Evolutionary conservation across 2,888 invertebrate species (phyloP).

Genomic region (Sialis lutaria): DNA sequence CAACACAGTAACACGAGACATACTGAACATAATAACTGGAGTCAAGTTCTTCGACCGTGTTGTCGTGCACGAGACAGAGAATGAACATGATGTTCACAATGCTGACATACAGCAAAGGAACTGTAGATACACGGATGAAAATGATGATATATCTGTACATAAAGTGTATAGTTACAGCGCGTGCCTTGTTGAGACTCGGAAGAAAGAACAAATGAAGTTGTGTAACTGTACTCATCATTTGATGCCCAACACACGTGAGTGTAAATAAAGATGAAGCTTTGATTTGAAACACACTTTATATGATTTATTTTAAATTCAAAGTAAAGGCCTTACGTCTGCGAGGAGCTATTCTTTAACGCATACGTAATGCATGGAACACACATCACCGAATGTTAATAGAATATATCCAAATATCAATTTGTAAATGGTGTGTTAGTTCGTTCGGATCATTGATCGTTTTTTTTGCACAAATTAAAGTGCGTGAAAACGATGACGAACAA

Average conservation of each 20-base stretch:
- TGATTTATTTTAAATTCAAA: too few species aligned
- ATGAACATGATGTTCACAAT: slow-evolving; percentile 41
- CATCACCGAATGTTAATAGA: too few species aligned
- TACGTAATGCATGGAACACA: too few species aligned
- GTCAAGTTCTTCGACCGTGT: slow-evolving; percentile 27
- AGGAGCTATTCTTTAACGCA: too few species aligned
- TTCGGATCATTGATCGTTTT: too few species aligned
- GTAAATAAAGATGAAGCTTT: neutral
- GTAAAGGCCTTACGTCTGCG: too few species aligned
- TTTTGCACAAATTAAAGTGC: too few species aligned
- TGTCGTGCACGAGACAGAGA: slow-evolving; percentile 39
- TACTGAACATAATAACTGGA: slow-evolving; percentile 37
- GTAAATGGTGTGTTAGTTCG: too few species aligned
- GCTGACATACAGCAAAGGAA: slow-evolving; percentile 45
- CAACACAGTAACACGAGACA: slow-evolving; percentile 43
- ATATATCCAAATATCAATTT: too few species aligned
- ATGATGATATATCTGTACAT: slow-evolving; percentile 36
- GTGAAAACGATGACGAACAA: too few species aligned
- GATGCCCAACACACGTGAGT: slow-evolving; percentile 35
- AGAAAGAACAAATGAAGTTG: slow-evolving; percentile 36
- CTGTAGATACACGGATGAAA: slow-evolving; percentile 53
- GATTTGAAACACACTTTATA: neutral
- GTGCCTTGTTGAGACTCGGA: slow-evolving; percentile 53
- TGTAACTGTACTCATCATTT: slow-evolving; percentile 56
- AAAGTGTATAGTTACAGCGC: slow-evolving; percentile 53